Evolutionary conservation across 2,797 vertebrate species (phyloP).

Genomic region (Darevskia mixta): DNA sequence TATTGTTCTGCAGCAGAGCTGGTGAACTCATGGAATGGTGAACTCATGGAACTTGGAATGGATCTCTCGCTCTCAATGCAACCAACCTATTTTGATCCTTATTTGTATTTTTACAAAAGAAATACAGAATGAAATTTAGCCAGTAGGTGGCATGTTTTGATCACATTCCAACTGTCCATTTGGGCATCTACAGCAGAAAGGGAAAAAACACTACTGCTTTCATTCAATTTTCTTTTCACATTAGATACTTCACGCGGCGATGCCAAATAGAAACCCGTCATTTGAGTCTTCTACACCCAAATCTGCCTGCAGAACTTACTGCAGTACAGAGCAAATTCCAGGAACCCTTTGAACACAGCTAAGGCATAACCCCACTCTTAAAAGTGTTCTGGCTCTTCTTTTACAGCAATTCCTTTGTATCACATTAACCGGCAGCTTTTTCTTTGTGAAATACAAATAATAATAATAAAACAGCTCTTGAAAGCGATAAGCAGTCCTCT

Average conservation of each 20-base stretch:
- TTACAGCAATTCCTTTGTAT: neutral
- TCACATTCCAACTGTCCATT: neutral
- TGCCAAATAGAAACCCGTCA: neutral
- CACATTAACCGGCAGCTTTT: neutral
- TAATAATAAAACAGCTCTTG: neutral
- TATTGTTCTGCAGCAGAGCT: neutral
- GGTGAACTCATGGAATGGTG: neutral
- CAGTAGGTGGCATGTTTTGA: conserved; percentile 57
- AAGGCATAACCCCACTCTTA: neutral
- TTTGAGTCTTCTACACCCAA: neutral
- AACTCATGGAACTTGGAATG: neutral
- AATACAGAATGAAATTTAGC: neutral
- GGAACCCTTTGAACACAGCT: neutral
- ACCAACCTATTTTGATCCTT: neutral
- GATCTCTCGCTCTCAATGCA: neutral
- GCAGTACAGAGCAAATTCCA: neutral
- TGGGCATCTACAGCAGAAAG: neutral
- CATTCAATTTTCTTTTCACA: neutral
- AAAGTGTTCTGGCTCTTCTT: neutral
- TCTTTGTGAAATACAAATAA: neutral
- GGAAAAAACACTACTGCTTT: neutral
- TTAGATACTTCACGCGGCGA: too few species aligned
- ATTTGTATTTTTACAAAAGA: neutral
- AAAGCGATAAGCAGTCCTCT: neutral
- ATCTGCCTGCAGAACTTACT: neutral